Conservation (phyloP, 2,113 vertebrate species). For the Hepsetus odoe region DNA sequence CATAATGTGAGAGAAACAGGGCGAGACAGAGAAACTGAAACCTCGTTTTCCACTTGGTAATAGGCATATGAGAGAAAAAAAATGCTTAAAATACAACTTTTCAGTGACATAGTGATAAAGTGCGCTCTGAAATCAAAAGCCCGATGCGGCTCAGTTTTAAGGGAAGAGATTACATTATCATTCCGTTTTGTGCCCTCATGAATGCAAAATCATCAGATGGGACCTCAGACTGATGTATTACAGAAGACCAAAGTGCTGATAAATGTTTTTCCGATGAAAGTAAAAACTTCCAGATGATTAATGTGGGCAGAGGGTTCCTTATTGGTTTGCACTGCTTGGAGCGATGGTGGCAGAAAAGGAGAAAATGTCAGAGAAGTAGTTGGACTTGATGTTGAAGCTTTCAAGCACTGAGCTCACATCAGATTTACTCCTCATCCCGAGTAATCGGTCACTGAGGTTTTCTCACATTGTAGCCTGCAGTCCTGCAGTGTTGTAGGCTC, state of each 20-base stretch:
- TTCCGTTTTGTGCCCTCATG: background rate
- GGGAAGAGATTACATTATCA: constrained; percentile 11
- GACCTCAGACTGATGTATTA: constrained; percentile 25
- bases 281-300: constrained; percentile 14
- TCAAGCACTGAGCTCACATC: background rate
- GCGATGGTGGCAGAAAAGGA: background rate
- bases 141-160: background rate
- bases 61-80: background rate
- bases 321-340: background rate
- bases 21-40: background rate
- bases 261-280: constrained; percentile 31
- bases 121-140: background rate
- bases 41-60: background rate
- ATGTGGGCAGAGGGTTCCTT: background rate
- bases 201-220: constrained; percentile 16
- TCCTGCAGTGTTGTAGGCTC: too few relatives aligned
- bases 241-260: constrained; percentile 11
- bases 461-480: too few relatives aligned
- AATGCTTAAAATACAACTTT: background rate
- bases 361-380: background rate
- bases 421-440: background rate
- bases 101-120: constrained; percentile 11
- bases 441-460: too few relatives aligned
- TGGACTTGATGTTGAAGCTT: constrained; percentile 7
- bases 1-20: background rate